Percentiles rank a stretch among this genome's conserved stretches.
Conservation (phyloP, 2,888 invertebrate species). For the Zootermopsis nevadensis region DNA sequence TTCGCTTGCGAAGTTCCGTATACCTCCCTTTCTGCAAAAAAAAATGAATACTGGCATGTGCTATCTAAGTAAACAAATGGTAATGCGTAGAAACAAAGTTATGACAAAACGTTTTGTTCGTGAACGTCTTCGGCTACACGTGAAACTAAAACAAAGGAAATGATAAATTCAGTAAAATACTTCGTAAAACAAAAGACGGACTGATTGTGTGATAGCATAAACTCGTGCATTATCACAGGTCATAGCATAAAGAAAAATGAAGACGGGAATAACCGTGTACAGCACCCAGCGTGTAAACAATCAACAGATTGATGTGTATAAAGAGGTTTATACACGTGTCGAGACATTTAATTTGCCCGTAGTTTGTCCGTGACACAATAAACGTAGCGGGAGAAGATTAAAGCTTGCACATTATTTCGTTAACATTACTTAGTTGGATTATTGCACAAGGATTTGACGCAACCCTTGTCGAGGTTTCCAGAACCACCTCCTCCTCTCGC, state of each 20-base stretch:
- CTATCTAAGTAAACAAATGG: too few species aligned
- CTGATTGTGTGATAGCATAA: not conserved
- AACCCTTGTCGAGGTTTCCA: conserved; percentile 1
- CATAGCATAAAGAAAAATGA: too few species aligned
- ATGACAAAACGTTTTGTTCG: too few species aligned
- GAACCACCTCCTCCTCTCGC: not conserved
- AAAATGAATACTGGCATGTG: too few species aligned
- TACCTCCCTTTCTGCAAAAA: too few species aligned
- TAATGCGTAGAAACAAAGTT: too few species aligned
- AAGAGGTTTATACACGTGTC: conserved; percentile 14
- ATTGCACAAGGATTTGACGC: conserved; percentile 34
- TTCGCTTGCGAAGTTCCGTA: too few species aligned
- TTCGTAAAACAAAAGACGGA: not conserved
- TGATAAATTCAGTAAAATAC: not conserved
- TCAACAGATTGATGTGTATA: too few species aligned
- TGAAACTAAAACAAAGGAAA: not conserved
- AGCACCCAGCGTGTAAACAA: too few species aligned
- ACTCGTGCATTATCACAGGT: not conserved
- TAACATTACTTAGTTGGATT: not conserved
- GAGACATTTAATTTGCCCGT: conserved; percentile 23
- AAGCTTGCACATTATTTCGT: conserved; percentile 28
- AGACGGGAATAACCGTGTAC: too few species aligned
- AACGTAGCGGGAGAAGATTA: not conserved
- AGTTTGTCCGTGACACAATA: conserved; percentile 30
- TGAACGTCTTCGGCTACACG: too few species aligned